Evolutionary conservation across 2,797 vertebrate species (phyloP).

Genomic region (Acipenser transmontanus): DNA sequence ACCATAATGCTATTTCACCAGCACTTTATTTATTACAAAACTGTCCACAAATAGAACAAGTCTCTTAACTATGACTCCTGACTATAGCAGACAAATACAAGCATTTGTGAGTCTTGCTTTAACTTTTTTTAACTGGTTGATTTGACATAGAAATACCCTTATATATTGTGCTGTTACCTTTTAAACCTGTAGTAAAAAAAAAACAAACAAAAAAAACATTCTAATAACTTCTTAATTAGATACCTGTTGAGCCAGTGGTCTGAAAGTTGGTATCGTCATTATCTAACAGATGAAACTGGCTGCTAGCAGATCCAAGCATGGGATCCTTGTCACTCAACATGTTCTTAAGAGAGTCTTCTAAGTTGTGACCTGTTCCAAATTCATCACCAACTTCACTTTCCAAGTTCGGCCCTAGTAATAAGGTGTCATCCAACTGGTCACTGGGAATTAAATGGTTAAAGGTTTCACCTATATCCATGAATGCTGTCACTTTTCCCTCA

Average conservation of each 20-base stretch:
- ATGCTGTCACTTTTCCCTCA: slow-evolving; percentile 85
- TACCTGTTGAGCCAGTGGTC: slow-evolving; percentile 83
- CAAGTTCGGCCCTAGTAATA: slow-evolving; percentile 87
- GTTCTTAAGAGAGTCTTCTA: slow-evolving; percentile 93
- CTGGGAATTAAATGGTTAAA: slow-evolving; percentile 98
- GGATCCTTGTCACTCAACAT: slow-evolving; percentile 99
- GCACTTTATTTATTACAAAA: no score
- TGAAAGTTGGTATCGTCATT: slow-evolving; percentile 85
- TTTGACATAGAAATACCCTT: no score
- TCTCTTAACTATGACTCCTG: no score
- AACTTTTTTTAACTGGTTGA: no score
- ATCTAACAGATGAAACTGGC: slow-evolving; percentile 94
- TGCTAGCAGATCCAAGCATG: slow-evolving; percentile 96
- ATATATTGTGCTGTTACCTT: no score
- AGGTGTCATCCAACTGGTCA: slow-evolving; percentile 97
- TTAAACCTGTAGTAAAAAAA: slow-evolving; percentile 2
- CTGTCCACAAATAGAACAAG: no score
- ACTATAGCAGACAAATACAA: no score
- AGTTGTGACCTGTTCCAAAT: slow-evolving; percentile 76
- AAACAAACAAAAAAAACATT: slow-evolving; percentile 5
- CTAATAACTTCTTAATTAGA: slow-evolving; percentile 29
- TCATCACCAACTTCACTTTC: slow-evolving; percentile 97
- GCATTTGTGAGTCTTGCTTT: no score
- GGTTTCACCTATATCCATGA: slow-evolving; percentile 99
- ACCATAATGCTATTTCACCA: no score